Percentiles rank a stretch among this genome's conserved stretches.
Conservation (phyloP, 2,113 vertebrate species). For the Alethe diademata region DNA sequence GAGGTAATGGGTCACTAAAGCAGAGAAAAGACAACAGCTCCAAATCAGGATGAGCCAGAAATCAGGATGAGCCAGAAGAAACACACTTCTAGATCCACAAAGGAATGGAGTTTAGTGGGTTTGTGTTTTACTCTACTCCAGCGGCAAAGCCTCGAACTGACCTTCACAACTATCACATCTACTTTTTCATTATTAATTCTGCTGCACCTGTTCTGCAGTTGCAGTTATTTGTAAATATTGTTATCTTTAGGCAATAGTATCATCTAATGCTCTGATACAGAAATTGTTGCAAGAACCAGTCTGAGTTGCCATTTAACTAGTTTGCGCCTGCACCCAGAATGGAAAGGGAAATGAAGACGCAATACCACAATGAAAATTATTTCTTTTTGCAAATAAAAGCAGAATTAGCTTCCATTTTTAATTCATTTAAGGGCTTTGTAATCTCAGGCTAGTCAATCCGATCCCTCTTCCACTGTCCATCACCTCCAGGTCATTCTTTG, state of each 20-base stretch:
- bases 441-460: neutral
- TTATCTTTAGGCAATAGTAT: neutral
- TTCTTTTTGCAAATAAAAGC: neutral
- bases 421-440: neutral
- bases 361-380: neutral
- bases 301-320: neutral
- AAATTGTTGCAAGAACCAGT: neutral
- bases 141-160: neutral
- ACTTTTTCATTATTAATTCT: neutral
- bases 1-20: neutral
- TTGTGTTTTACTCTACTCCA: neutral
- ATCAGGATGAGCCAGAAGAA: neutral
- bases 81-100: neutral
- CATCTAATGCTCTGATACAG: neutral
- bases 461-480: neutral
- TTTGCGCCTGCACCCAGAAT: neutral
- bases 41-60: neutral
- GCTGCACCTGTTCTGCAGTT: neutral
- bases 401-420: neutral
- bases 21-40: neutral
- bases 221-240: neutral
- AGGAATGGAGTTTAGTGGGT: neutral
- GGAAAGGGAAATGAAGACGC: neutral
- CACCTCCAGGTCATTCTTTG: neutral
- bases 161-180: neutral